Evolutionary conservation across 2,888 invertebrate genomes (phyloP).

Genomic region (Crioceris asparagi): DNA sequence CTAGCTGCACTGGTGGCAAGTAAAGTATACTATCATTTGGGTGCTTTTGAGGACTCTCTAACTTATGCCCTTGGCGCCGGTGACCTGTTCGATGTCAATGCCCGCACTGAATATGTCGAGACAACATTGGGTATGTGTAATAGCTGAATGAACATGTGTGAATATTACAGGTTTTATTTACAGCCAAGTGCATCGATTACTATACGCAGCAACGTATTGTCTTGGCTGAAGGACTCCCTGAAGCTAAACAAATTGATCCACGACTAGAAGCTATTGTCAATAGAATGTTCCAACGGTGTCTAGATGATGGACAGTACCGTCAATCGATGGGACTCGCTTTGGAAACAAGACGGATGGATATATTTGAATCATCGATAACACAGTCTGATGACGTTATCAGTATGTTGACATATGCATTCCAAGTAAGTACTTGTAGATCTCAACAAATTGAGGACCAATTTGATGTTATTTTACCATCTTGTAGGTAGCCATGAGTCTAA

Average conservation of each 20-base stretch:
- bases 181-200: conserved; percentile 93
- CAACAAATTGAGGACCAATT: not conserved
- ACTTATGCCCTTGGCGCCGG: conserved; percentile 97
- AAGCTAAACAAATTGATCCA: conserved; percentile 61
- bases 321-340: conserved; percentile 94
- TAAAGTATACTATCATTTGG: conserved; percentile 96
- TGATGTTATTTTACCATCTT: conserved; percentile 37
- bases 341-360: conserved; percentile 94
- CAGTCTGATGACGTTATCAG: conserved; percentile 82
- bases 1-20: conserved; percentile 95
- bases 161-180: conserved; percentile 18
- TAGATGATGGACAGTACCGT: conserved; percentile 88
- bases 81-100: conserved; percentile 88
- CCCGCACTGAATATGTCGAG: conserved; percentile 89
- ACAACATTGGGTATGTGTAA: conserved; percentile 65
- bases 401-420: conserved; percentile 91
- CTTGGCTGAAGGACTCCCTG: conserved; percentile 56
- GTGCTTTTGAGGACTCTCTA: conserved; percentile 92
- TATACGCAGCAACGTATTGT: conserved; percentile 82
- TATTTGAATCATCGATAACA: conserved; percentile 86
- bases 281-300: conserved; percentile 92
- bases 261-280: conserved; percentile 89
- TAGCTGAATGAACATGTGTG: not conserved
- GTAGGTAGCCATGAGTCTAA: conserved; percentile 90
- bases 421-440: conserved; percentile 43